These are phyloP conservation scores for Corythaixoides concolor DNA, from an alignment of 2,113 vertebrate genomes.

Conservation along the genomic window DNA sequence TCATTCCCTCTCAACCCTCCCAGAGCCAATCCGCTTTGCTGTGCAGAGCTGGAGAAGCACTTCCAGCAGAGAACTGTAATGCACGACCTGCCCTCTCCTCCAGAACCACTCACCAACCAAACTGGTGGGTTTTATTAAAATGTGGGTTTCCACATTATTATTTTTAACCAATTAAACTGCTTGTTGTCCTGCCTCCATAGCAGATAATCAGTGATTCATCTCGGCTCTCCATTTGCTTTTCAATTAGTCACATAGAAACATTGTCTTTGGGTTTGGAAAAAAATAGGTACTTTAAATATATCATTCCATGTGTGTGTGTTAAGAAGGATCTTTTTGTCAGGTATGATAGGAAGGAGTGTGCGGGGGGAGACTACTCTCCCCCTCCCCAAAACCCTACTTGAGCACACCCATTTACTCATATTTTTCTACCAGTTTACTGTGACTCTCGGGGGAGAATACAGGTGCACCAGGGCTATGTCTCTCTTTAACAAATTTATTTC, in stretches of 20 bases:
- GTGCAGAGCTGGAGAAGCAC: background rate
- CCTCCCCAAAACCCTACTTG: background rate
- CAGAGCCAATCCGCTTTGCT: accelerated
- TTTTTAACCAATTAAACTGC: background rate
- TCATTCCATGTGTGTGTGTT: background rate
- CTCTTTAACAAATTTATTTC: background rate
- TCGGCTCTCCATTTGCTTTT: background rate
- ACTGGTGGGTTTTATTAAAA: background rate
- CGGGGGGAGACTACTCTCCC: accelerated
- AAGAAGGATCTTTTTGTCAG: background rate
- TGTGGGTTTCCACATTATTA: background rate
- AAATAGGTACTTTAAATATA: background rate
- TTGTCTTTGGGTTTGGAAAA: background rate
- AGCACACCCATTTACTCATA: background rate
- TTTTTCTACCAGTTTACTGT: background rate
- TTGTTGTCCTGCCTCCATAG: background rate
- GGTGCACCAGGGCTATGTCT: no score
- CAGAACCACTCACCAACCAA: background rate
- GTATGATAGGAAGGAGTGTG: background rate
- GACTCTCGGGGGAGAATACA: background rate
- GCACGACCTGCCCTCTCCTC: background rate
- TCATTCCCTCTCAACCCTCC: accelerated
- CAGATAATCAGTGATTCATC: background rate
- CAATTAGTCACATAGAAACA: background rate
- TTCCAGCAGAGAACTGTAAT: background rate